Conservation (phyloP, 2,113 vertebrate species). For the Seriola quinqueradiata region DNA sequence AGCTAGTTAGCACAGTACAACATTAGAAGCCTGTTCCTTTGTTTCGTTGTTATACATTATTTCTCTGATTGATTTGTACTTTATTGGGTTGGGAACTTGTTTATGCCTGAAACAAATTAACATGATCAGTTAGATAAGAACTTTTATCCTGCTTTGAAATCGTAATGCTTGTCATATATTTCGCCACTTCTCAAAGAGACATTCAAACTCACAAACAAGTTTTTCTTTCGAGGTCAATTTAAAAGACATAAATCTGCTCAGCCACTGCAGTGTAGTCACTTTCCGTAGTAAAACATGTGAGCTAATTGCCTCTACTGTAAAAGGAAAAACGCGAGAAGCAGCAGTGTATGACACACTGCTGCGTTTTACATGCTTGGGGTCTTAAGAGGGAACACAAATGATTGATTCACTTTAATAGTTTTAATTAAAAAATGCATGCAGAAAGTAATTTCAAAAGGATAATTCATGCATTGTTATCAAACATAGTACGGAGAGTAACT, state of each 20-base stretch:
- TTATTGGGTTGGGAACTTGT: neutral
- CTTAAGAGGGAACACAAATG: conserved; percentile 49
- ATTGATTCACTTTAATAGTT: conserved; percentile 71
- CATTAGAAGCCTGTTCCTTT: conserved; percentile 44
- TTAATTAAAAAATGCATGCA: conserved; percentile 68
- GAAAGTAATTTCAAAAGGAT: conserved; percentile 74
- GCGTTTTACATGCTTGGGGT: conserved; percentile 42
- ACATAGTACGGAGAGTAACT: conserved; percentile 50
- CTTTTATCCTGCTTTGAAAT: neutral
- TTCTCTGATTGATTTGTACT: conserved; percentile 37
- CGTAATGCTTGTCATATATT: neutral
- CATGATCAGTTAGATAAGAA: too few species aligned
- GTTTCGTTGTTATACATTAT: conserved; percentile 14
- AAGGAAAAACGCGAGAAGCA: conserved; percentile 15
- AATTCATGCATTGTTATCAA: conserved; percentile 73
- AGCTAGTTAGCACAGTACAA: conserved; percentile 50
- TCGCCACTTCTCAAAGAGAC: neutral
- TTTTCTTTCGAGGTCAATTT: neutral
- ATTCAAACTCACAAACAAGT: neutral
- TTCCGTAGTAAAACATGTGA: conserved; percentile 13
- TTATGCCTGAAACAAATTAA: neutral
- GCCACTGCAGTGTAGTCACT: conserved; percentile 9
- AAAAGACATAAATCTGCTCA: conserved; percentile 2
- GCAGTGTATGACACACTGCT: conserved; percentile 50
- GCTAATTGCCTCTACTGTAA: conserved; percentile 53